Evolutionary conservation across 2,113 vertebrate species (phyloP).

Genomic region (Aythya baeri): DNA sequence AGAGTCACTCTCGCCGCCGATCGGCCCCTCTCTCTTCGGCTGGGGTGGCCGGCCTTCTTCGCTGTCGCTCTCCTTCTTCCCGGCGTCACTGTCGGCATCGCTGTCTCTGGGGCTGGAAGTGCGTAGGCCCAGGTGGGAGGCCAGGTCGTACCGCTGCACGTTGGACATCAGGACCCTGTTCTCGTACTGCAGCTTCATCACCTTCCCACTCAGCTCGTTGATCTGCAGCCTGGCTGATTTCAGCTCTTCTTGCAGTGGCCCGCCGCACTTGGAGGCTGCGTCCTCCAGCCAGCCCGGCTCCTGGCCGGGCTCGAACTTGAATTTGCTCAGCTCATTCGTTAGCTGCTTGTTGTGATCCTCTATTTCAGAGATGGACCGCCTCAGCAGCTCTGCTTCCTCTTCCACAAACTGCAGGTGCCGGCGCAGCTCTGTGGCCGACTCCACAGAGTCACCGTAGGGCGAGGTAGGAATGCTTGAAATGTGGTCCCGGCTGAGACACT

Average conservation of each 20-base stretch:
- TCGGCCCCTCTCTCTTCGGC: constrained; percentile 91
- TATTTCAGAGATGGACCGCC: constrained; percentile 93
- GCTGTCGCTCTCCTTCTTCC: constrained; percentile 84
- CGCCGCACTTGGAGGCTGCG: not conserved
- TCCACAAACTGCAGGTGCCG: constrained; percentile 96
- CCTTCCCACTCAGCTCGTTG: constrained; percentile 91
- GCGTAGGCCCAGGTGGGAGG: constrained; percentile 84
- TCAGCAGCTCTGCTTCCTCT: constrained; percentile 93
- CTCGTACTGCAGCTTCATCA: constrained; percentile 96
- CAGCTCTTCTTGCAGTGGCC: constrained; percentile 89
- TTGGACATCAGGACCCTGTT: constrained; percentile 94
- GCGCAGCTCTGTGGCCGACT: constrained; percentile 89
- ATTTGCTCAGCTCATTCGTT: constrained; percentile 91
- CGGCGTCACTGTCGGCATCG: constrained; percentile 84
- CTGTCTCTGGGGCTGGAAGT: constrained; percentile 89
- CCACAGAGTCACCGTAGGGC: constrained; percentile 87
- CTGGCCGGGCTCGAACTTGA: constrained; percentile 87
- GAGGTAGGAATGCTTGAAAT: constrained; percentile 91
- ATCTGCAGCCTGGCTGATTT: constrained; percentile 90
- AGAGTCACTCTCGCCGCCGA: constrained; percentile 94
- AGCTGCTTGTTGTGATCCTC: constrained; percentile 97
- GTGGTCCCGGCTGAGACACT: constrained; percentile 87
- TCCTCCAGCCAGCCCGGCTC: constrained; percentile 76
- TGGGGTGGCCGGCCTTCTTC: constrained; percentile 85
- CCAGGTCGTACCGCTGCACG: constrained; percentile 90